Base-by-base conservation (phyloP, 2,113 vertebrate genomes). In the Cebus imitator region DNA sequence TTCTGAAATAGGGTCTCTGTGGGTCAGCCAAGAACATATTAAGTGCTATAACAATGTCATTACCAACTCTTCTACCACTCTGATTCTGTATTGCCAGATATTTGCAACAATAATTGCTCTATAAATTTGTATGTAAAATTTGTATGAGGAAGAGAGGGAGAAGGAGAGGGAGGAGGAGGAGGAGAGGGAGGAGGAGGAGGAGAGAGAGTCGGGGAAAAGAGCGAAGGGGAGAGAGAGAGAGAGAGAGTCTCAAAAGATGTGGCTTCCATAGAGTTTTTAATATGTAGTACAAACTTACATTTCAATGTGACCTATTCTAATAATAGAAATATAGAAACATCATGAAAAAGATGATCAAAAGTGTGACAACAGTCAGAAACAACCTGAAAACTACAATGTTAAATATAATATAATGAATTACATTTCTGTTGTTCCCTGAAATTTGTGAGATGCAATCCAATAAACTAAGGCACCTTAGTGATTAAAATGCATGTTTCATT, bases 1-100 rank as follows among this genome's bases (percentile, higher is more conserved):
- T 97, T 97, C 93, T 97, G 97, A 97, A 95, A 97, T 96, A 91
- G 96, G 82, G 91, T 94, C 76, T 93, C 72, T 88, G 58, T 45
- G 94, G 94, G 88, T 96, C 90, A 97, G 96, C 92, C 95, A 96
- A 96, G 88, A 97, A 91, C 72, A 91, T 95, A 93, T 96, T 97
- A 97, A 97, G 86, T 66, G 30, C 48, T 96, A 86, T 96, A 94
- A 89, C 86, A 93, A 80, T 94, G 94, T 96, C 91, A 96, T 97
- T 93, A 95, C 87, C 43, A 83, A 93, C 58, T 92, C 57, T 88
- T 96, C 93, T 61, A 82, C 55, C 57, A 94, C 81, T 96, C 61
- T n/a, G 55, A 80, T 92, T 96, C 80, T 92, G n/a, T 90, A 87
- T 95, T 72, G 37, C 40, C 91, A 87, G 83, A 94, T 94, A 95